A percentile compares a stretch with the other conserved stretches of the same genome.
Conservation (phyloP, 1,140 invertebrate species). For the Bombyx mori region DNA sequence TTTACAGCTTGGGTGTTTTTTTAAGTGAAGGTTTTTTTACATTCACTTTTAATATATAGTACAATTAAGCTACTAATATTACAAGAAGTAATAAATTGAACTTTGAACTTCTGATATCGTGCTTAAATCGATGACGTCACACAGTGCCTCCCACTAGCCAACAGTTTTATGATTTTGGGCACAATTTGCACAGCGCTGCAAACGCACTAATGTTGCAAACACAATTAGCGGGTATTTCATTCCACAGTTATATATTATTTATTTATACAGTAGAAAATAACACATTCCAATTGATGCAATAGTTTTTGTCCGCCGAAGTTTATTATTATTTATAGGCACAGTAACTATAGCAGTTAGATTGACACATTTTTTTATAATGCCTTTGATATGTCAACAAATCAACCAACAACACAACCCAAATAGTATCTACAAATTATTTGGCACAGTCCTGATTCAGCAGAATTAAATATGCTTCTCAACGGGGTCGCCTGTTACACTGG, state of each 20-base stretch:
- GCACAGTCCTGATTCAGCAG: conserved; percentile 1
- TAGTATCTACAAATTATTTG: not conserved
- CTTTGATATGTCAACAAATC: not conserved
- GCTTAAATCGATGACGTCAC: not conserved
- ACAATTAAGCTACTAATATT: too few species aligned
- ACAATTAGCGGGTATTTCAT: conserved; percentile 27
- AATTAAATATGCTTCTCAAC: too few species aligned
- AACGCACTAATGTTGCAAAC: too few species aligned
- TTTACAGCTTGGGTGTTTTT: too few species aligned
- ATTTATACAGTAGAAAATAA: conserved; percentile 1
- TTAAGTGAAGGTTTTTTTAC: too few species aligned
- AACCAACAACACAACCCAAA: not conserved
- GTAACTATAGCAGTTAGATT: not conserved
- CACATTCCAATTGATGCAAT: conserved; percentile 34
- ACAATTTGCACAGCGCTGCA: too few species aligned
- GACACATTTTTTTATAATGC: not conserved
- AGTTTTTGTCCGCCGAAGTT: conserved; percentile 10
- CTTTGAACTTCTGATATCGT: conserved; percentile 4
- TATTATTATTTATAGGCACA: not conserved
- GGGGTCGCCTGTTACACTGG: too few species aligned
- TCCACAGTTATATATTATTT: conserved; percentile 26
- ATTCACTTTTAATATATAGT: too few species aligned
- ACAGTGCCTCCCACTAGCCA: not conserved
- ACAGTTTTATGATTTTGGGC: not conserved
- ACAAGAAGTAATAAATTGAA: conserved; percentile 1